Percentiles rank a stretch among this genome's conserved stretches.
These are phyloP conservation scores for Zophobas morio DNA, from an alignment of 1,140 invertebrate genomes.

Conservation along the genomic window DNA sequence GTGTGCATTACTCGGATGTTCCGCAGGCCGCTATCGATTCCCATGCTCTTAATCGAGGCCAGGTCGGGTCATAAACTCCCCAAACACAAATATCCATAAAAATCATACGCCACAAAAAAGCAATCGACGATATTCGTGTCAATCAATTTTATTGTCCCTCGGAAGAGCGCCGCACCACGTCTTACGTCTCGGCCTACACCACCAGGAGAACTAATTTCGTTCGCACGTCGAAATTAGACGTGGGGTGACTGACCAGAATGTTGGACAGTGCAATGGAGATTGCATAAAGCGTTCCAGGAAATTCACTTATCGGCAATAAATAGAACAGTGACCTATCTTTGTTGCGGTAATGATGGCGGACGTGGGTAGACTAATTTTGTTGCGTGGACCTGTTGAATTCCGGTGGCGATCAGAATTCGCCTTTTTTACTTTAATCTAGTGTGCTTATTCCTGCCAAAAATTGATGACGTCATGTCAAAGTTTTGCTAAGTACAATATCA, in stretches of 20 bases:
- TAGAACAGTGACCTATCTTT: conserved; percentile 30
- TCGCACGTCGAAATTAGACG: conserved; percentile 37
- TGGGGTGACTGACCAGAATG: conserved; percentile 49
- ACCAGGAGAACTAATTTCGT: conserved; percentile 23
- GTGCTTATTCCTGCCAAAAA: too few species aligned
- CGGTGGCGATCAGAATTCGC: too few species aligned
- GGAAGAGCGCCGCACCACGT: neutral
- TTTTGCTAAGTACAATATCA: too few species aligned
- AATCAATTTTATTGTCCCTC: neutral
- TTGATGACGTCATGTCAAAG: too few species aligned
- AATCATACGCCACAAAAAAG: conserved; percentile 5
- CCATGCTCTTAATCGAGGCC: conserved; percentile 20
- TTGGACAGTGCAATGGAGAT: conserved; percentile 40
- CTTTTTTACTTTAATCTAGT: too few species aligned
- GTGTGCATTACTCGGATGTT: conserved; percentile 6
- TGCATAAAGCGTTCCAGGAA: conserved; percentile 47
- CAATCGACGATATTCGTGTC: neutral
- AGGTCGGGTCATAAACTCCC: conserved; percentile 19
- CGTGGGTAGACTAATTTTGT: neutral
- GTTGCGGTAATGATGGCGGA: neutral
- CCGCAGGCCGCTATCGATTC: conserved; percentile 21
- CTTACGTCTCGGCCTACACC: neutral
- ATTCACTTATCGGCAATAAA: conserved; percentile 43
- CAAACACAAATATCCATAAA: conserved; percentile 8
- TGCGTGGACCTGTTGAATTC: too few species aligned